These are phyloP conservation scores for Chymomyza amoena DNA, from an alignment of 2,888 invertebrate genomes.

Conservation along the genomic window DNA sequence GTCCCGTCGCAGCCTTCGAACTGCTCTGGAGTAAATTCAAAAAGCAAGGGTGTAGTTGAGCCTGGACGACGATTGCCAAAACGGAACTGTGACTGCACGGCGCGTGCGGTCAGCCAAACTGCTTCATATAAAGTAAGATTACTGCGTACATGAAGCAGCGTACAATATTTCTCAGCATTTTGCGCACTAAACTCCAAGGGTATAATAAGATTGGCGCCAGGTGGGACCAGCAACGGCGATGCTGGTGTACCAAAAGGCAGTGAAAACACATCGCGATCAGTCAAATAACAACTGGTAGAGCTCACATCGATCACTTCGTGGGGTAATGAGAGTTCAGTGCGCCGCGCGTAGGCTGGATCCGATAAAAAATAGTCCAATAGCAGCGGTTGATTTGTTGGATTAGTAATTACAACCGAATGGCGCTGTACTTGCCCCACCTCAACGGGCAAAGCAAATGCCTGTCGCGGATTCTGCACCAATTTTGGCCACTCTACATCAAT, in stretches of 20 bases:
- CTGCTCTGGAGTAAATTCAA: conserved; percentile 85
- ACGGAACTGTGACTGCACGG: conserved; percentile 91
- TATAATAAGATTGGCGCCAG: conserved; percentile 65
- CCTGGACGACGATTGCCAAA: conserved; percentile 93
- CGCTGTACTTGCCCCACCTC: conserved; percentile 74
- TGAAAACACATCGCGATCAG: conserved; percentile 74
- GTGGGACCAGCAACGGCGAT: conserved; percentile 65
- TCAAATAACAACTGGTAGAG: conserved; percentile 74
- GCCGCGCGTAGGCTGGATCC: conserved; percentile 71
- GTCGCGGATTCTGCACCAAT: conserved; percentile 70
- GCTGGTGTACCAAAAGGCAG: conserved; percentile 53
- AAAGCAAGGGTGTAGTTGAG: conserved; percentile 85
- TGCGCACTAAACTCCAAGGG: conserved; percentile 73
- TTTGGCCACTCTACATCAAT: conserved; percentile 78
- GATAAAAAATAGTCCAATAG: conserved; percentile 74
- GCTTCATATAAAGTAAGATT: conserved; percentile 95
- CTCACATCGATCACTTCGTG: conserved; percentile 76
- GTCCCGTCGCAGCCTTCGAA: conserved; percentile 80
- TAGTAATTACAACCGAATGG: conserved; percentile 72
- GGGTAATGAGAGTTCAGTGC: conserved; percentile 73
- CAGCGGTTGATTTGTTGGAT: conserved; percentile 75
- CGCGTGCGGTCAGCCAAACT: conserved; percentile 89
- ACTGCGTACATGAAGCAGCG: conserved; percentile 83
- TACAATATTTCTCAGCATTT: conserved; percentile 74
- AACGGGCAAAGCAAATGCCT: conserved; percentile 69